phyloP scores from a whole-genome alignment of 2,888 invertebrate genomes.

The Prosopocoilus inquinatus region DNA sequence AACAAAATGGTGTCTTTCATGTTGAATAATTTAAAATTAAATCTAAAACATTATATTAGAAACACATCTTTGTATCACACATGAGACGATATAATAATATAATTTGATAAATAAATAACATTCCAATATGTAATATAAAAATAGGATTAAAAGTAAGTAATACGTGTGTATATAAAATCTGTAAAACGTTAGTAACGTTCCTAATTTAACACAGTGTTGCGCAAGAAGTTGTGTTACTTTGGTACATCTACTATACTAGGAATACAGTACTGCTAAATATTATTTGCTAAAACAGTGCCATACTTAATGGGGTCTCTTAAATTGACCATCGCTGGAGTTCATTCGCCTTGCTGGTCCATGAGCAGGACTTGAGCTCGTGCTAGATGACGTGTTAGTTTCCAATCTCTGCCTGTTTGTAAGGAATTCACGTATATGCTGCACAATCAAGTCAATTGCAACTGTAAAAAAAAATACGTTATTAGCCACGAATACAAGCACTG shows the following conservation, averaged over 20 bases:
- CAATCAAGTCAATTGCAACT: conserved; percentile 97
- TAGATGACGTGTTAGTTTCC: conserved; percentile 1
- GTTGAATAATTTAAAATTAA: too few relatives aligned
- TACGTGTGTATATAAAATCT: conserved; percentile 15
- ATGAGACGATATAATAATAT: conserved; percentile 8
- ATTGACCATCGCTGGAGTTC: conserved; percentile 34
- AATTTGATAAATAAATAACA: conserved; percentile 18
- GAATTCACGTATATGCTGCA: conserved; percentile 94
- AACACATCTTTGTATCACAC: conserved; percentile 9
- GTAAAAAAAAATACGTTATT: conserved; percentile 49
- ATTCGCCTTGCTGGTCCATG: conserved; percentile 35
- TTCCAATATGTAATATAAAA: conserved; percentile 12
- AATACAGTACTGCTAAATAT: neutral
- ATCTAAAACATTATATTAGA: too few relatives aligned
- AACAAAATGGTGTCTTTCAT: too few relatives aligned
- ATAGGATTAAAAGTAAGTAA: conserved; percentile 10
- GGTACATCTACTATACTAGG: too few relatives aligned
- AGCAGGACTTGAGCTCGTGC: conserved; percentile 19
- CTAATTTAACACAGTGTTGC: conserved; percentile 10
- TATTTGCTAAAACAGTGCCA: conserved; percentile 3
- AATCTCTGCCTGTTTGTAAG: conserved; percentile 59
- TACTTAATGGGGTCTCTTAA: conserved; percentile 40
- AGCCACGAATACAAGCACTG: neutral
- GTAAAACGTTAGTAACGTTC: conserved; percentile 12
- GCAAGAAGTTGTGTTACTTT: neutral